These are phyloP conservation scores for Pyrochroa serraticornis DNA, from an alignment of 2,888 invertebrate species.

Conservation along the genomic window DNA sequence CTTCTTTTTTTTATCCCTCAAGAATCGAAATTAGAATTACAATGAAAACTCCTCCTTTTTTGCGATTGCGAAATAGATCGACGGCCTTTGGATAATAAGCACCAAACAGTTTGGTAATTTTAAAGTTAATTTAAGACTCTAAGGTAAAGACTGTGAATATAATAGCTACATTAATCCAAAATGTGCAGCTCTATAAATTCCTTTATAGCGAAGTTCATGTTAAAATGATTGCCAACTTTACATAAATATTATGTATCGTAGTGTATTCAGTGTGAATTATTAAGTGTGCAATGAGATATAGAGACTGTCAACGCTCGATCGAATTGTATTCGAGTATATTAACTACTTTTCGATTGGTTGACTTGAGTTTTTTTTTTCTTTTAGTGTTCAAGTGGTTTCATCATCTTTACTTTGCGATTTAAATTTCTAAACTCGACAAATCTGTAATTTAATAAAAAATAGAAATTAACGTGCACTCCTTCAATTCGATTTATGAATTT, in stretches of 20 bases:
- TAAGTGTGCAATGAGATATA: slow-evolving; percentile 53
- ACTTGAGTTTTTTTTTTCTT: slow-evolving; percentile 17
- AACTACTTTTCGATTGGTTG: slow-evolving; percentile 30
- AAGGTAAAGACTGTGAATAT: slow-evolving; percentile 47
- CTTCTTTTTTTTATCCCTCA: slow-evolving; percentile 2
- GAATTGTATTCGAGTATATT: slow-evolving; percentile 41
- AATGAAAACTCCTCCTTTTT: background rate
- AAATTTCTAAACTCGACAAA: too few relatives aligned
- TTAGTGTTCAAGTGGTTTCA: too few relatives aligned
- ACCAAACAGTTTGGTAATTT: slow-evolving; percentile 28
- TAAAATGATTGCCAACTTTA: slow-evolving; percentile 41
- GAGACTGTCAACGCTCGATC: slow-evolving; percentile 45
- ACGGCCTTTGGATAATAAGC: slow-evolving; percentile 17
- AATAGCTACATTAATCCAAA: slow-evolving; percentile 34
- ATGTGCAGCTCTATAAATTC: slow-evolving; percentile 40
- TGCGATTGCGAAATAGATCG: background rate
- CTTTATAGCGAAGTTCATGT: slow-evolving; percentile 33
- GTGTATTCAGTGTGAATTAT: slow-evolving; percentile 45
- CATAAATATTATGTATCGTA: slow-evolving; percentile 40
- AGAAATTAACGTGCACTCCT: too few relatives aligned
- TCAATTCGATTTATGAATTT: too few relatives aligned
- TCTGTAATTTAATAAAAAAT: too few relatives aligned
- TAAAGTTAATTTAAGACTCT: slow-evolving; percentile 39
- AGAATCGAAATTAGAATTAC: too few relatives aligned
- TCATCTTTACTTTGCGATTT: too few relatives aligned